A percentile compares a stretch with the other conserved stretches of the same genome.
These are phyloP conservation scores for Typhlichthys eigenmanni DNA, from an alignment of 2,797 vertebrate genomes.

Conservation along the genomic window DNA sequence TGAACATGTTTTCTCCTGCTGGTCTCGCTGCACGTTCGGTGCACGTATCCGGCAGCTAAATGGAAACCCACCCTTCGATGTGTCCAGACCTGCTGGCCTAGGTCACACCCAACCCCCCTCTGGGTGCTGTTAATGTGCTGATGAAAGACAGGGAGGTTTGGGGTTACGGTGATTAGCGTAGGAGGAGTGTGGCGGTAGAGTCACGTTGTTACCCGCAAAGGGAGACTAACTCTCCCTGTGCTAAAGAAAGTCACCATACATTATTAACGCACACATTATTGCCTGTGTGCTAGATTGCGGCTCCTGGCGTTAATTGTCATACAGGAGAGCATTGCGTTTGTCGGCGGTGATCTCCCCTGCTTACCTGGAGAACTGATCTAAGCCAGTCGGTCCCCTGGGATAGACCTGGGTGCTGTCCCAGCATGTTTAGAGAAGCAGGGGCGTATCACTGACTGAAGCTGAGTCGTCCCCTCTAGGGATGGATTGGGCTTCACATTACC, in stretches of 20 bases:
- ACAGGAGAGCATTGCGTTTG: not conserved
- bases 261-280: not conserved
- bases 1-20: no score
- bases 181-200: not conserved
- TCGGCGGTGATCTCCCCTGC: not conserved
- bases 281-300: not conserved
- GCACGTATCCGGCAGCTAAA: not conserved
- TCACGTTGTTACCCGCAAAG: not conserved
- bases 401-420: constrained; percentile 13
- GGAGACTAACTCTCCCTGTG: not conserved
- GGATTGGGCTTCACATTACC: not conserved
- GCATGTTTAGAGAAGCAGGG: constrained; percentile 6
- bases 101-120: no score
- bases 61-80: constrained; percentile 6
- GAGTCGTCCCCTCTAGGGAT: not conserved
- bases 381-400: not conserved
- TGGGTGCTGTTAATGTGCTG: constrained; percentile 12
- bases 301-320: not conserved
- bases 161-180: not conserved
- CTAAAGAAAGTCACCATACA: not conserved
- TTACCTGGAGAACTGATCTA: constrained; percentile 9
- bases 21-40: no score
- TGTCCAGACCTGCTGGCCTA: constrained; percentile 10
- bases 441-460: not conserved
- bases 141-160: not conserved